These are phyloP conservation scores for Venustoraphidia nigricollis DNA, from an alignment of 2,888 invertebrate genomes.

Conservation along the genomic window DNA sequence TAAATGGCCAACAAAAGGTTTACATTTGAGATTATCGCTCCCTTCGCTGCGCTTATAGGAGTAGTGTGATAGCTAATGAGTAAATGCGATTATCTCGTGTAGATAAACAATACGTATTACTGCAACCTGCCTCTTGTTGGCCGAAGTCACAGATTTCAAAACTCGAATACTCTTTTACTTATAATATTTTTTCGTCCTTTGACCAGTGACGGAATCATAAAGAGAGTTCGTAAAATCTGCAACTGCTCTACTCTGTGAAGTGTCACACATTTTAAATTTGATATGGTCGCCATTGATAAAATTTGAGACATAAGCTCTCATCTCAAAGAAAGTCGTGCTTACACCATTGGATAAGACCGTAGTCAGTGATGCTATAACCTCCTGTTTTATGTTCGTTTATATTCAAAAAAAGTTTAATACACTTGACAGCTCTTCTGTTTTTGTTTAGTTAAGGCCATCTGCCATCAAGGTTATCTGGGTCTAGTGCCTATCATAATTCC, in stretches of 20 bases:
- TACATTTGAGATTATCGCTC: constrained; percentile 23
- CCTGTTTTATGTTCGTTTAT: constrained; percentile 2
- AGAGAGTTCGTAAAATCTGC: too few relatives aligned
- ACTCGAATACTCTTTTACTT: neutral
- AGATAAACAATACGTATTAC: neutral
- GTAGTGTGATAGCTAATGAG: constrained; percentile 19
- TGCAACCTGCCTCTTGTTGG: neutral
- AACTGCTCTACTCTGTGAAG: too few relatives aligned
- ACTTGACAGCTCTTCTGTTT: too few relatives aligned
- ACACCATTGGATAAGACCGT: too few relatives aligned
- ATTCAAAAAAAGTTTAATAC: too few relatives aligned
- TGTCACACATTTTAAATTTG: too few relatives aligned
- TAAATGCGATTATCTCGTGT: constrained; percentile 12
- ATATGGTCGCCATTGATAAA: too few relatives aligned
- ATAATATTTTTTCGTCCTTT: neutral
- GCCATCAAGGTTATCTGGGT: too few relatives aligned
- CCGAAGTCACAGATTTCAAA: neutral
- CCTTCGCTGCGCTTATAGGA: constrained; percentile 7
- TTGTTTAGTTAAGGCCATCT: too few relatives aligned
- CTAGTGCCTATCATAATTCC: too few relatives aligned
- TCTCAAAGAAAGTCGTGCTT: too few relatives aligned
- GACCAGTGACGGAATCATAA: neutral
- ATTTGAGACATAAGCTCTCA: too few relatives aligned
- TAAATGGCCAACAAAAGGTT: constrained; percentile 25
- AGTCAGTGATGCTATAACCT: neutral